Evolutionary conservation across 2,888 invertebrate species (phyloP).

Genomic region (Hirtodrosophila cameraria): DNA sequence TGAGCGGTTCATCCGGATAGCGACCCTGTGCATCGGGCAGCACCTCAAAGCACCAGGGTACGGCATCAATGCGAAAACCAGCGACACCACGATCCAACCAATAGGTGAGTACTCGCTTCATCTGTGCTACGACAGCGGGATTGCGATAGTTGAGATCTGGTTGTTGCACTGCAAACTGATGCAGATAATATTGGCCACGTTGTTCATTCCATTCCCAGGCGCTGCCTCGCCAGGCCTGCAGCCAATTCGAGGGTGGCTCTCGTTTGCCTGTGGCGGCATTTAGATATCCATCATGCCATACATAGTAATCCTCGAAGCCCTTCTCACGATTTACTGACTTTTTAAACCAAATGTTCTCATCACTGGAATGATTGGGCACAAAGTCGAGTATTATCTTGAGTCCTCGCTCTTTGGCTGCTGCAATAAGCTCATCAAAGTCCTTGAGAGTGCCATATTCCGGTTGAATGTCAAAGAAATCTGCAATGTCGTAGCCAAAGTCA

Average conservation of each 20-base stretch:
- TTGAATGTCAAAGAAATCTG: conserved; percentile 88
- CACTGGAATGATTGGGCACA: conserved; percentile 91
- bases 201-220: conserved; percentile 90
- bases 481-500: conserved; percentile 91
- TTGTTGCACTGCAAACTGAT: conserved; percentile 89
- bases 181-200: conserved; percentile 89
- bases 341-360: conserved; percentile 93
- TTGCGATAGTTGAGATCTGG: conserved; percentile 91
- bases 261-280: conserved; percentile 57
- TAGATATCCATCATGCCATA: conserved; percentile 88
- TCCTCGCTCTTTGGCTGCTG: conserved; percentile 85
- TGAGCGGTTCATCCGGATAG: conserved; percentile 86
- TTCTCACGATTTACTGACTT: conserved; percentile 87
- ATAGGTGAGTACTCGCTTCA: conserved; percentile 87
- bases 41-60: conserved; percentile 85
- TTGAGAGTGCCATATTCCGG: conserved; percentile 88
- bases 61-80: conserved; percentile 93
- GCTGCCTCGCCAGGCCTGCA: conserved; percentile 87
- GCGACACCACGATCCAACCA: conserved; percentile 94
- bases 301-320: conserved; percentile 89
- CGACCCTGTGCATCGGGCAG: conserved; percentile 85
- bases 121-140: conserved; percentile 87
- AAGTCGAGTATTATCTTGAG: conserved; percentile 86
- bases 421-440: conserved; percentile 87
- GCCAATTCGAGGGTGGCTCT: conserved; percentile 81